Evolutionary conservation across 2,113 vertebrate species (phyloP), one percentile per base, ranked within the genome.

Genomic region (Lagopus muta): DNA sequence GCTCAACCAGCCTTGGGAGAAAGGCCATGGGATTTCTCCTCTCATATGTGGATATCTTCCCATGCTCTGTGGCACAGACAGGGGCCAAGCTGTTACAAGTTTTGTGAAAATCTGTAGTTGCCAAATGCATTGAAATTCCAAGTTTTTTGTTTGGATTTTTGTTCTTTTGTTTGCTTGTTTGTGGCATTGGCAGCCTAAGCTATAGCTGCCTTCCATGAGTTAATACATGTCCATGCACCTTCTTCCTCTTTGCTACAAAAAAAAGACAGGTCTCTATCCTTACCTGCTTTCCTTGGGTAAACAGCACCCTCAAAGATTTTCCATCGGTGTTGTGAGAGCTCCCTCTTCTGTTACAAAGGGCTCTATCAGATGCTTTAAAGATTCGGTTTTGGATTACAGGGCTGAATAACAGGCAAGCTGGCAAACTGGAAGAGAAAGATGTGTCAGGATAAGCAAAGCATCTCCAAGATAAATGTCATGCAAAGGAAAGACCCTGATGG

Each of bases 321-420:
- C 42, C 6, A 4, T 71, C 17, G 1, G 55, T 77, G 89, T 94
- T 91, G 78, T 92, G 87, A 95, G 94, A 94, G 92, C 94, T 96
- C 95, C 92, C 87, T 82, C 94, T 95, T 43, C 95, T 90, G 94
- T 94, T 93, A 60, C 10, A 77, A 74, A 77, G 11, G 30, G 7
- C 38, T 93, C 55, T 73, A 11, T 80, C 50, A 45, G 24, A 32
- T 11, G 64, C 64, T 90, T 83, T 90, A 86, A 76, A 77, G 11
- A 66, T 76, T 86, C 73, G 1, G 6, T 18, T 92, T 86, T 78
- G 47, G 14, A 66, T 90, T 71, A 47, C 4, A 0, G 30, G n/a
- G 13, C 40, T 80, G 88, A 93, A 72, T 73, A 22, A 3, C 36
- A 83, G 65, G 6, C 58, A 57, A 87, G 42, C 42, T 61, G 61